These are phyloP conservation scores for Garra rufa DNA, from an alignment of 2,113 vertebrate genomes.

Conservation along the genomic window DNA sequence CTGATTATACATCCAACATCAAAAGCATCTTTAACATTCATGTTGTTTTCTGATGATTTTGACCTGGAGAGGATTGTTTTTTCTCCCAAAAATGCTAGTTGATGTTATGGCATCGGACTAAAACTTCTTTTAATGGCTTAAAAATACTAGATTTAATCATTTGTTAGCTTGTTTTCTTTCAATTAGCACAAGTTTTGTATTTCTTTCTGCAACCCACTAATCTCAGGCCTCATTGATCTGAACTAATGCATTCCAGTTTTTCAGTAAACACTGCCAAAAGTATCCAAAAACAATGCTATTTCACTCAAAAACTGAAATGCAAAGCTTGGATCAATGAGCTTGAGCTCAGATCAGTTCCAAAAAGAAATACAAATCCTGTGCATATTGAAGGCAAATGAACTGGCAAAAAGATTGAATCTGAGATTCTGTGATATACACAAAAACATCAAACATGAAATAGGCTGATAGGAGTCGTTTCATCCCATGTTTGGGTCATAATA, in stretches of 20 bases:
- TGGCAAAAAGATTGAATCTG: no score
- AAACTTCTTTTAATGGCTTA: no score
- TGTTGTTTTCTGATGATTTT: conserved; percentile 2
- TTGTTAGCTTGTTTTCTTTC: no score
- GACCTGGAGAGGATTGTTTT: background rate
- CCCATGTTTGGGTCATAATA: no score
- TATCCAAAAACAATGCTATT: background rate
- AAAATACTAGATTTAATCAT: no score
- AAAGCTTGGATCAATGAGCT: no score
- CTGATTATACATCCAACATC: background rate
- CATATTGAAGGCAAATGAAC: background rate
- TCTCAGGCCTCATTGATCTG: background rate
- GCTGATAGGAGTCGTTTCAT: background rate
- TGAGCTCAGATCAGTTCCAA: background rate
- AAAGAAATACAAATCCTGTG: background rate
- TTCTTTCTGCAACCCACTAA: background rate
- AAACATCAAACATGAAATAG: background rate
- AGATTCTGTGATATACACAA: no score
- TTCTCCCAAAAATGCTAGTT: background rate
- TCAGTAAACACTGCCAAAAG: background rate
- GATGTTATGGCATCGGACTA: background rate
- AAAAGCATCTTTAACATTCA: conserved; percentile 2
- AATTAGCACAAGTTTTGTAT: no score
- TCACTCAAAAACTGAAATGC: background rate
- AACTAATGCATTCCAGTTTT: background rate